phyloP scores from a whole-genome alignment of 2,113 vertebrate species.

The Vidua macroura region DNA sequence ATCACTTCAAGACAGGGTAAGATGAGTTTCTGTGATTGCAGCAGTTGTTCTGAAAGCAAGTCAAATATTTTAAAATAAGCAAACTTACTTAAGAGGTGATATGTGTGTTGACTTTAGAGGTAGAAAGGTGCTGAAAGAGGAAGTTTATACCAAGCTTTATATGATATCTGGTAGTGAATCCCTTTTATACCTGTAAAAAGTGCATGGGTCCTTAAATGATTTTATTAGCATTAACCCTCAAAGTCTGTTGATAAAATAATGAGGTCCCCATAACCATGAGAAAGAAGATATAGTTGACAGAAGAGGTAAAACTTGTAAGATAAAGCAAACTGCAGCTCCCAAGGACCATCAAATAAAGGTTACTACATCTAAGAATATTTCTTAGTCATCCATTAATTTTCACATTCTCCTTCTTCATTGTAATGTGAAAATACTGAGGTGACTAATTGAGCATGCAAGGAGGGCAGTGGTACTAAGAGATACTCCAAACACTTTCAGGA shows the following conservation, averaged over 20 bases:
- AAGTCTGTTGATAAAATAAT: neutral
- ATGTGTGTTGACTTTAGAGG: neutral
- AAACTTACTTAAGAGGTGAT: neutral
- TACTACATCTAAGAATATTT: constrained; percentile 17
- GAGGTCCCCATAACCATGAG: neutral
- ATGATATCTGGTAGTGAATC: neutral
- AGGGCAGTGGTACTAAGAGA: neutral
- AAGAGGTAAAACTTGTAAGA: constrained; percentile 14
- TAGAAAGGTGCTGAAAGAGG: neutral
- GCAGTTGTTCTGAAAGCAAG: neutral
- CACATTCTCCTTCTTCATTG: constrained; percentile 22
- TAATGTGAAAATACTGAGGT: constrained; percentile 14
- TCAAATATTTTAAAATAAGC: neutral
- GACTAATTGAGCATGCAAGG: constrained; percentile 8
- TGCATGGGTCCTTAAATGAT: neutral
- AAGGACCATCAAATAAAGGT: constrained; percentile 51
- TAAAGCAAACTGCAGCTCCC: constrained; percentile 3
- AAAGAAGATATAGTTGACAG: neutral
- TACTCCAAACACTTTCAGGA: neutral
- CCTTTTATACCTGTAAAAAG: neutral
- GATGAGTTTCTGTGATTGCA: neutral
- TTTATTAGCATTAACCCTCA: neutral
- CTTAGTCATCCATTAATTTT: constrained; percentile 16
- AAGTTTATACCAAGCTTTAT: neutral
- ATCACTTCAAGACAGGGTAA: neutral